These are phyloP conservation scores for Antheraea pernyi DNA, from an alignment of 1,140 invertebrate species.

Conservation along the genomic window DNA sequence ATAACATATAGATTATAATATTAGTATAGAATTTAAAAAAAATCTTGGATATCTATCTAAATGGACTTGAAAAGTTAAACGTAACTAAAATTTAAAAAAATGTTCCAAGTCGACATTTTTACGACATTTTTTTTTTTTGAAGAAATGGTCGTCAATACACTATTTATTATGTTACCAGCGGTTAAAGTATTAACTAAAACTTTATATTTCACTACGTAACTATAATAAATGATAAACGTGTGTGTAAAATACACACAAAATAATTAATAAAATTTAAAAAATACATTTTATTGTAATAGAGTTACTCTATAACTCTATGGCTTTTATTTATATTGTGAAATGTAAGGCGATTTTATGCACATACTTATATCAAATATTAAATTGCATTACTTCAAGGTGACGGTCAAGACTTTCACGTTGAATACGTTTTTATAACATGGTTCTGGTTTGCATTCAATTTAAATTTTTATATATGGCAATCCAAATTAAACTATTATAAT, in stretches of 20 bases:
- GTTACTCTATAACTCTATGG: not conserved
- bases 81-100: too few species aligned
- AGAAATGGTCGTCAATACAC: too few species aligned
- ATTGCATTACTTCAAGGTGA: conserved; percentile 15
- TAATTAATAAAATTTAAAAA: not conserved
- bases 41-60: too few species aligned
- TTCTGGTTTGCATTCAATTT: conserved; percentile 3
- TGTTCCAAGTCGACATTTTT: too few species aligned
- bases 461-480: conserved; percentile 4
- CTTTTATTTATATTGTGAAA: not conserved
- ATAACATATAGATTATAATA: too few species aligned
- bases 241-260: not conserved
- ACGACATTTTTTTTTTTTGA: too few species aligned
- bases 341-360: conserved; percentile 1
- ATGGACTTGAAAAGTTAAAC: too few species aligned
- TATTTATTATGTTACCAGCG: not conserved
- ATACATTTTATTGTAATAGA: not conserved
- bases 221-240: not conserved
- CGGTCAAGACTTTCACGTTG: conserved; percentile 14
- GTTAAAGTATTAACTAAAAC: not conserved
- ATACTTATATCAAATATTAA: not conserved
- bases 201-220: conserved; percentile 12
- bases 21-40: too few species aligned
- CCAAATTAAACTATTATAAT: not conserved
- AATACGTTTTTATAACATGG: conserved; percentile 10